Conservation (phyloP, 1,140 invertebrate species). For the Euura lappo region DNA sequence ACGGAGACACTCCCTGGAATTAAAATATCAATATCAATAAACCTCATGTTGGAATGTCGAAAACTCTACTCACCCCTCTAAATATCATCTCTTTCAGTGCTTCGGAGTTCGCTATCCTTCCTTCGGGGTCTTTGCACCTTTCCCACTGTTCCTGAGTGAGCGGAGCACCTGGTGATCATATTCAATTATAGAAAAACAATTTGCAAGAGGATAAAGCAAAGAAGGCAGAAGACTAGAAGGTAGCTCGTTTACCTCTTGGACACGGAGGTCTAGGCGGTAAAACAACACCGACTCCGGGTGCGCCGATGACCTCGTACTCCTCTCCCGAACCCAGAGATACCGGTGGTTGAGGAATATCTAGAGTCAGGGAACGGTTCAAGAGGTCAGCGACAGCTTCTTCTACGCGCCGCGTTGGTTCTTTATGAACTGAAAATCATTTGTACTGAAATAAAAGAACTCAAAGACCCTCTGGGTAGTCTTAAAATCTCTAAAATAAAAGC, state of each 20-base stretch:
- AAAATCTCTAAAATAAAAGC: too few relatives aligned
- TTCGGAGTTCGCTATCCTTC: conserved; percentile 73
- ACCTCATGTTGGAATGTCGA: conserved; percentile 9
- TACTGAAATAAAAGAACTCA: not conserved
- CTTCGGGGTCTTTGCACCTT: conserved; percentile 76
- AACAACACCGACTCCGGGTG: conserved; percentile 55
- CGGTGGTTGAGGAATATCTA: conserved; percentile 47
- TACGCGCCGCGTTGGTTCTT: conserved; percentile 57
- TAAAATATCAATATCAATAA: conserved; percentile 24
- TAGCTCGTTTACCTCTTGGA: conserved; percentile 41
- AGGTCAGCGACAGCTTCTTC: conserved; percentile 66
- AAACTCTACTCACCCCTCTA: conserved; percentile 75
- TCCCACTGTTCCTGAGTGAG: conserved; percentile 82
- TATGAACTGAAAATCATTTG: conserved; percentile 55
- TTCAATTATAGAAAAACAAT: not conserved
- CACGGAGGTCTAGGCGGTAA: conserved; percentile 64
- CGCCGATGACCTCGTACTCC: conserved; percentile 74
- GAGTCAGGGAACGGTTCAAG: conserved; percentile 63
- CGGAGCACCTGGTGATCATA: conserved; percentile 66
- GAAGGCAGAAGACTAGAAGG: not conserved
- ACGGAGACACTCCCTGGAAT: conserved; percentile 70
- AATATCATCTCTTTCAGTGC: conserved; percentile 84
- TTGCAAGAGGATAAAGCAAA: not conserved
- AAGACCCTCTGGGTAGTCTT: too few relatives aligned
- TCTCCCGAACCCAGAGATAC: conserved; percentile 59